These are phyloP conservation scores for Amphipyra berbera DNA, from an alignment of 2,888 invertebrate genomes.

Conservation along the genomic window DNA sequence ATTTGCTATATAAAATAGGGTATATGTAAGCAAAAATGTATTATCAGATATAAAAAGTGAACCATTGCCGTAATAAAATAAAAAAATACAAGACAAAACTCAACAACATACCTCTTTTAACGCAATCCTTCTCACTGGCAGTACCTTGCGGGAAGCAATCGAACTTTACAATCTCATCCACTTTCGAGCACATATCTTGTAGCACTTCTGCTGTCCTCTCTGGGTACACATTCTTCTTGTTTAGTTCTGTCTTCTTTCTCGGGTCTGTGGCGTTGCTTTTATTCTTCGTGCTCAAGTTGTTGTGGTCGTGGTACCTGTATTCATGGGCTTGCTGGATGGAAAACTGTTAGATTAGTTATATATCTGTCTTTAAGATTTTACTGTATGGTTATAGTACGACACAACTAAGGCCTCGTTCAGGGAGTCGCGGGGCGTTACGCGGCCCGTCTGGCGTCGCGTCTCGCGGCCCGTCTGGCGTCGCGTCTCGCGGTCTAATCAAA, in stretches of 20 bases:
- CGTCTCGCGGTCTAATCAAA: too few species aligned
- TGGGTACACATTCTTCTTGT: constrained; percentile 73
- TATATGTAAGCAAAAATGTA: too few species aligned
- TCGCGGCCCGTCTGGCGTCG: too few species aligned
- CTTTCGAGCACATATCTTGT: constrained; percentile 80
- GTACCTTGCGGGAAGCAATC: constrained; percentile 93
- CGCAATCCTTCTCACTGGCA: constrained; percentile 87
- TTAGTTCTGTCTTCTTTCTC: constrained; percentile 68
- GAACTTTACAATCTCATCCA: constrained; percentile 88
- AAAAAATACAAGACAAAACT: too few species aligned
- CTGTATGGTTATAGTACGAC: not conserved
- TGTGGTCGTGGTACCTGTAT: constrained; percentile 86
- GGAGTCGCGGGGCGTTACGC: too few species aligned
- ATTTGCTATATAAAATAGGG: too few species aligned
- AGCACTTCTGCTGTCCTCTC: constrained; percentile 72
- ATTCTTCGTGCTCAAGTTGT: constrained; percentile 86
- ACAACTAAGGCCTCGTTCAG: too few species aligned
- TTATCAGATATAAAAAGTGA: too few species aligned
- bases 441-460: too few species aligned
- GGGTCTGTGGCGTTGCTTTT: constrained; percentile 74
- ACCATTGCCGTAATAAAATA: too few species aligned
- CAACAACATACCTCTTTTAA: constrained; percentile 83
- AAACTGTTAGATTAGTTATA: constrained; percentile 12
- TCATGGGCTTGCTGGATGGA: constrained; percentile 72
- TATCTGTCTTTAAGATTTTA: not conserved